phyloP scores from a whole-genome alignment of 1,140 invertebrate genomes.

The Ips nitidus region DNA sequence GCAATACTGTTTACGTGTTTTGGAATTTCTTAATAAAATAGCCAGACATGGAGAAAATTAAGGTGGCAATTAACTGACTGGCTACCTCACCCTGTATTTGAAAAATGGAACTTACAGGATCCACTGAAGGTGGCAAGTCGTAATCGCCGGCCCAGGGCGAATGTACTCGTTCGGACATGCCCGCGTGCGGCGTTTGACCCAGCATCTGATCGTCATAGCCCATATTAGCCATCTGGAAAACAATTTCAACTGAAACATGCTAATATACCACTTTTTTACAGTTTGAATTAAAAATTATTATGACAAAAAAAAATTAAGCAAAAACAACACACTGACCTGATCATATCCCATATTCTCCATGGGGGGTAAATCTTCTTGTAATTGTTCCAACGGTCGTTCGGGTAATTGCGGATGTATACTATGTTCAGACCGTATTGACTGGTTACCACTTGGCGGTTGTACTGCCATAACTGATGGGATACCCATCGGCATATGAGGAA shows the following conservation, averaged over 20 bases:
- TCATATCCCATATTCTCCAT: conserved; percentile 73
- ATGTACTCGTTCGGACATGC: conserved; percentile 63
- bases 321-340: conserved; percentile 49
- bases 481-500: conserved; percentile 11
- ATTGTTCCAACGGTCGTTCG: conserved; percentile 40
- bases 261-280: too few relatives aligned
- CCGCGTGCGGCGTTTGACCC: conserved; percentile 57
- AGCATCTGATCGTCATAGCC: conserved; percentile 78
- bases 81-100: too few relatives aligned
- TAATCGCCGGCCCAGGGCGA: conserved; percentile 81
- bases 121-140: conserved; percentile 79
- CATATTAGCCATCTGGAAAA: conserved; percentile 64
- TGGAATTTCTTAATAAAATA: too few relatives aligned
- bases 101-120: conserved; percentile 54
- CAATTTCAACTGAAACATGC: not conserved
- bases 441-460: conserved; percentile 24
- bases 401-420: conserved; percentile 45
- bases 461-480: conserved; percentile 3
- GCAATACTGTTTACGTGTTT: too few relatives aligned
- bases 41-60: too few relatives aligned
- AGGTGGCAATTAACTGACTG: too few relatives aligned
- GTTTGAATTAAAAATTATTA: too few relatives aligned
- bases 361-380: conserved; percentile 52
- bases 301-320: too few relatives aligned
- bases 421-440: conserved; percentile 38